Conservation (phyloP, 2,797 vertebrate species). For the Diplodus sargus region DNA sequence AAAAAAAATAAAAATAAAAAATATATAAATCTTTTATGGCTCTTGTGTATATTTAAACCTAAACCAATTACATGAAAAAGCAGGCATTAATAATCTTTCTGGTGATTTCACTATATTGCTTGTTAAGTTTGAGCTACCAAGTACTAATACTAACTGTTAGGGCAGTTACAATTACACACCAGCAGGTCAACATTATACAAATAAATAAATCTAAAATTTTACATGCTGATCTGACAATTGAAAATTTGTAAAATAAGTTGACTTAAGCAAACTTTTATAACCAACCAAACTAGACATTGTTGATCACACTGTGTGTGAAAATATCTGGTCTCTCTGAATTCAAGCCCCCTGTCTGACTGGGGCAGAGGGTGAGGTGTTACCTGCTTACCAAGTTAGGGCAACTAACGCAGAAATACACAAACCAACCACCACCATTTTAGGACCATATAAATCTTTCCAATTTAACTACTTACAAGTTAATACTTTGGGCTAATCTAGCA, state of each 20-base stretch:
- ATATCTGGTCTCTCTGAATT: constrained; percentile 31
- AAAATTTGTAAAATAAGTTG: neutral
- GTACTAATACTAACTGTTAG: neutral
- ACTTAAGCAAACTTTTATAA: constrained; percentile 12
- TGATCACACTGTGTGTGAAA: constrained; percentile 15
- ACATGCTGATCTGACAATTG: neutral
- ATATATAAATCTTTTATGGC: neutral
- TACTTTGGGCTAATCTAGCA: constrained; percentile 34
- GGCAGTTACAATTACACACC: constrained; percentile 23
- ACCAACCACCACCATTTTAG: constrained; percentile 16
- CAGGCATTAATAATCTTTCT: neutral
- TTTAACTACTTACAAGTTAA: constrained; percentile 36
- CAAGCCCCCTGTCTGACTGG: constrained; percentile 23
- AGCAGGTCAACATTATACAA: constrained; percentile 12
- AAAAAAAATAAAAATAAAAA: constrained; percentile 10
- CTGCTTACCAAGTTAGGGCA: constrained; percentile 11
- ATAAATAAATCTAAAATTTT: constrained; percentile 10
- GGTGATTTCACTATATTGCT: constrained; percentile 8
- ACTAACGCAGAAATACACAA: constrained; percentile 28
- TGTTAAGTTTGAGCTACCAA: neutral
- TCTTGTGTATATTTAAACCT: neutral
- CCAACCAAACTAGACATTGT: neutral
- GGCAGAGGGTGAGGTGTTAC: constrained; percentile 14
- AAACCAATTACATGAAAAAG: neutral
- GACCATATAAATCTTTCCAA: constrained; percentile 37